phyloP scores from a whole-genome alignment of 1,140 invertebrate genomes.

The Drosophila ogumai region DNA sequence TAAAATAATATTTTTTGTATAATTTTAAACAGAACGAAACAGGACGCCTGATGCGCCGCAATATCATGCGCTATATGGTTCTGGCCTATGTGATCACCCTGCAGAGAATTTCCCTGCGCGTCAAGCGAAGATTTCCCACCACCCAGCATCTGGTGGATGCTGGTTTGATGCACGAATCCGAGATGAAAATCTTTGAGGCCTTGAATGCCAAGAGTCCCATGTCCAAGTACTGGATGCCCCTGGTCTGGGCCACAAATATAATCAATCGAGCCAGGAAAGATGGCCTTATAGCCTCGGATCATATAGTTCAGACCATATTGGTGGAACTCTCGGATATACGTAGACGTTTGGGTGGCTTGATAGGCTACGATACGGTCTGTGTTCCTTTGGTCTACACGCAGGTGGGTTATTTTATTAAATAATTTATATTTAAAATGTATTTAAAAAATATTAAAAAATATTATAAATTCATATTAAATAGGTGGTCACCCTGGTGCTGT shows the following conservation, averaged over 20 bases:
- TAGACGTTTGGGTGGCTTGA: conserved; percentile 91
- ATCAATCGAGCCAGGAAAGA: conserved; percentile 94
- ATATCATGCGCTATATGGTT: conserved; percentile 95
- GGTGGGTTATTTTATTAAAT: conserved; percentile 86
- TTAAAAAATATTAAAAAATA: neutral
- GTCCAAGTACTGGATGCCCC: conserved; percentile 97
- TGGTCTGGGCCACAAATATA: conserved; percentile 96
- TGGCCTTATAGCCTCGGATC: conserved; percentile 92
- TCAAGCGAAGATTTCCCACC: conserved; percentile 95
- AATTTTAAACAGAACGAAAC: conserved; percentile 89
- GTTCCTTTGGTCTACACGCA: conserved; percentile 99
- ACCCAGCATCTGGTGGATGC: conserved; percentile 96
- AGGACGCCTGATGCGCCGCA: conserved; percentile 93
- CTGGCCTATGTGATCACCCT: conserved; percentile 94
- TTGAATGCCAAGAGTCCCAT: conserved; percentile 94
- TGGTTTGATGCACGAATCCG: conserved; percentile 95
- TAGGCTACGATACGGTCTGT: conserved; percentile 98
- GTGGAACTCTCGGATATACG: conserved; percentile 93
- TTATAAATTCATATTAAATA: conserved; percentile 73
- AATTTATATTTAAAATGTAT: neutral
- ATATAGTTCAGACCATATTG: conserved; percentile 93
- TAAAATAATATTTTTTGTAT: neutral
- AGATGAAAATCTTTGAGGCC: conserved; percentile 94
- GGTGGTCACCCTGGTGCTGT: conserved; percentile 96
- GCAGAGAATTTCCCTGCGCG: conserved; percentile 93